phyloP scores from a whole-genome alignment of 1,140 invertebrate species.

The Aphaenogaster ashmeadi region DNA sequence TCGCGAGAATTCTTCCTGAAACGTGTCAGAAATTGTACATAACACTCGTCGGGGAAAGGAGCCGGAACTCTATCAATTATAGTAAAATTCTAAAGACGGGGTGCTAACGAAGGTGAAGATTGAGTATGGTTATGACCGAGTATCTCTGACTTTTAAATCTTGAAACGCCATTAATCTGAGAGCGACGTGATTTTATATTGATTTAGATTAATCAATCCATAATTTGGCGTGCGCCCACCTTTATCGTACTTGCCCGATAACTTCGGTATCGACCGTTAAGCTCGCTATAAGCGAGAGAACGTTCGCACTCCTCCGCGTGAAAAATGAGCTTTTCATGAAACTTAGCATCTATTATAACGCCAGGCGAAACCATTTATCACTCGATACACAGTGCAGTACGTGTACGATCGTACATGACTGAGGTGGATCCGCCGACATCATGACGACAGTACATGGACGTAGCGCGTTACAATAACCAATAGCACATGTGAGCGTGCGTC shows the following conservation, averaged over 20 bases:
- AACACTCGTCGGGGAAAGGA: too few relatives aligned
- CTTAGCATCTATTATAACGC: slow-evolving; percentile 58
- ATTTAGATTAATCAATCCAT: slow-evolving; percentile 37
- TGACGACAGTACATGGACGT: slow-evolving; percentile 45
- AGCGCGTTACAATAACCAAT: slow-evolving; percentile 59
- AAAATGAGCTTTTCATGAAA: slow-evolving; percentile 57
- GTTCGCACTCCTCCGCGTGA: slow-evolving; percentile 13
- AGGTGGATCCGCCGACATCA: slow-evolving; percentile 54
- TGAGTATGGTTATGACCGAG: neutral
- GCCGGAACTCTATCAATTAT: neutral
- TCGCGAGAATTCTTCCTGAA: neutral
- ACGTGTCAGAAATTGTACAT: neutral
- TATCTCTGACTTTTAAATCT: slow-evolving; percentile 11
- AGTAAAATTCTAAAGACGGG: slow-evolving; percentile 6
- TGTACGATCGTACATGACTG: slow-evolving; percentile 37
- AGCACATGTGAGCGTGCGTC: slow-evolving; percentile 35
- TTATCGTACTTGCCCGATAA: slow-evolving; percentile 7
- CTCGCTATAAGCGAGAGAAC: neutral
- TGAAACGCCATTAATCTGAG: slow-evolving; percentile 6
- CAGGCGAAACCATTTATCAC: slow-evolving; percentile 53
- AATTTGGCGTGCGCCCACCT: slow-evolving; percentile 9
- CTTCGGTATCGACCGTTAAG: slow-evolving; percentile 18
- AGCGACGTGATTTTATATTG: slow-evolving; percentile 9
- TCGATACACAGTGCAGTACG: slow-evolving; percentile 24
- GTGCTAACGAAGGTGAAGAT: neutral